These are phyloP conservation scores for Scaptomyza pallida DNA, from an alignment of 1,140 invertebrate genomes.

Conservation along the genomic window DNA sequence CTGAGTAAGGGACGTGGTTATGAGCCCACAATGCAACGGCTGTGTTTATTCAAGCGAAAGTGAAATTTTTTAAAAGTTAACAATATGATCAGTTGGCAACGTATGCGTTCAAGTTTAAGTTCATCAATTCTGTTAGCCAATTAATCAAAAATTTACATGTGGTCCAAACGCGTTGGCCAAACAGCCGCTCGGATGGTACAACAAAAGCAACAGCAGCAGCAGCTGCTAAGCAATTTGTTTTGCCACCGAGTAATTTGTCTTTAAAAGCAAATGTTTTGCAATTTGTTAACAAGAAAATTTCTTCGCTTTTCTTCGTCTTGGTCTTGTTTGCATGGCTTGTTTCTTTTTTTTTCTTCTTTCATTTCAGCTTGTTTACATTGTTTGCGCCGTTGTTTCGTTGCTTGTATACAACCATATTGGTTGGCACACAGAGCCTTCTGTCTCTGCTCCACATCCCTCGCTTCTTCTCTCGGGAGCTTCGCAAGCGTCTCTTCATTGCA, in stretches of 20 bases:
- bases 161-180: slow-evolving; percentile 19
- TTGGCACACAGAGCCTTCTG: slow-evolving; percentile 4
- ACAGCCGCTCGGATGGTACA: neutral
- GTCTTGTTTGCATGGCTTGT: slow-evolving; percentile 34
- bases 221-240: slow-evolving; percentile 77
- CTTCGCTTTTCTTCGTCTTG: slow-evolving; percentile 58
- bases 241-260: slow-evolving; percentile 78
- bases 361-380: slow-evolving; percentile 51
- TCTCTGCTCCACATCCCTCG: neutral
- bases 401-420: slow-evolving; percentile 35
- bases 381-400: slow-evolving; percentile 41
- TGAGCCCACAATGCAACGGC: neutral
- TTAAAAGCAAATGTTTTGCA: slow-evolving; percentile 81
- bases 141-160: slow-evolving; percentile 34
- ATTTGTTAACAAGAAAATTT: slow-evolving; percentile 82
- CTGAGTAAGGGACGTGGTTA: neutral
- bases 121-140: slow-evolving; percentile 26
- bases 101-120: slow-evolving; percentile 32
- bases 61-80: slow-evolving; percentile 41
- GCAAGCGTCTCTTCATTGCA: slow-evolving; percentile 24
- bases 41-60: slow-evolving; percentile 6
- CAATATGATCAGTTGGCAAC: slow-evolving; percentile 5
- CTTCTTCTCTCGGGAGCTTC: neutral
- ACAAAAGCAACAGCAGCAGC: slow-evolving; percentile 8
- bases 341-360: slow-evolving; percentile 22